Evolutionary conservation across 2,888 invertebrate species (phyloP).

Genomic region (Hyposoter dolosus): DNA sequence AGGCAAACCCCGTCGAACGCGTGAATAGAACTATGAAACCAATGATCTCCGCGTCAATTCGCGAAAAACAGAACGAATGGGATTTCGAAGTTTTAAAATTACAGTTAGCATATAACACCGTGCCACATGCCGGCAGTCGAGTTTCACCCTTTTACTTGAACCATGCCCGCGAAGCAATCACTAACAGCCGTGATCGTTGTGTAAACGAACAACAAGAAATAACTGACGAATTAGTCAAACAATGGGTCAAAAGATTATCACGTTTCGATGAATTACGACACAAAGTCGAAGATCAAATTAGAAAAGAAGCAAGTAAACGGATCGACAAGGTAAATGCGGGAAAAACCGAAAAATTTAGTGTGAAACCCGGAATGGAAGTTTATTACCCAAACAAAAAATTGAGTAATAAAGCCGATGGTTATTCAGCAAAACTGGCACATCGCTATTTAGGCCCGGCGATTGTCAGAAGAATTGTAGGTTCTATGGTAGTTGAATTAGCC

Average conservation of each 20-base stretch:
- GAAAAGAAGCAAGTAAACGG: conserved; percentile 1
- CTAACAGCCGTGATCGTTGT: neutral
- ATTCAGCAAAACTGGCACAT: conserved; percentile 40
- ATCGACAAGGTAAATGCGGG: conserved; percentile 10
- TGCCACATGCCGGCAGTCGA: neutral
- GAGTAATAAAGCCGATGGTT: conserved; percentile 34
- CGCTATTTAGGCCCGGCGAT: conserved; percentile 42
- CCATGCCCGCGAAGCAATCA: neutral
- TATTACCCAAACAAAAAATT: conserved; percentile 30
- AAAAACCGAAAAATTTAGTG: neutral
- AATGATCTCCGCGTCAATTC: conserved; percentile 30
- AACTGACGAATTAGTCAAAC: neutral
- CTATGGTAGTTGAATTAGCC: conserved; percentile 50
- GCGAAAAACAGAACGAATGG: conserved; percentile 57
- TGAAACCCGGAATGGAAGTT: conserved; percentile 12
- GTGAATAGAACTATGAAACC: conserved; percentile 43
- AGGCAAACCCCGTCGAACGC: conserved; percentile 12
- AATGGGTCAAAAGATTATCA: neutral
- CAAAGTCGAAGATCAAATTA: conserved; percentile 6
- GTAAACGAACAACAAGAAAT: neutral
- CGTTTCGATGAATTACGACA: conserved; percentile 11
- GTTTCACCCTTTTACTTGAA: conserved; percentile 6
- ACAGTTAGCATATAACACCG: conserved; percentile 8
- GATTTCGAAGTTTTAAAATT: conserved; percentile 55
- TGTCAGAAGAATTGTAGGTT: conserved; percentile 40